Evolutionary conservation across 1,140 invertebrate genomes (phyloP).

Genomic region (Ips nitidus): DNA sequence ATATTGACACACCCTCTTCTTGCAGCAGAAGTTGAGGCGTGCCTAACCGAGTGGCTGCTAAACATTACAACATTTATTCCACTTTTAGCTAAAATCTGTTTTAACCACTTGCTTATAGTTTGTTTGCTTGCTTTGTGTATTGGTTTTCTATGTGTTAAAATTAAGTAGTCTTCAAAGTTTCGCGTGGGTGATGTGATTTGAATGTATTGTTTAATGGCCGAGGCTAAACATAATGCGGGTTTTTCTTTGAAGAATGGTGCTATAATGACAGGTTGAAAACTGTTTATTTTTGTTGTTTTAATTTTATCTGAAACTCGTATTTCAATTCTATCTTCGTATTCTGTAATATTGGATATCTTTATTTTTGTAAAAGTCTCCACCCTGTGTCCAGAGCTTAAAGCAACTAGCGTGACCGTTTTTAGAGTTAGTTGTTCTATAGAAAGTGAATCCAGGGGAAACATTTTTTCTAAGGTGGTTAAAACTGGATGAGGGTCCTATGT

Average conservation of each 20-base stretch:
- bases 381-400: background rate
- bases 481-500: background rate
- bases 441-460: background rate
- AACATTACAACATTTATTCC: constrained; percentile 39
- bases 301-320: background rate
- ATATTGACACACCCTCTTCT: constrained; percentile 25
- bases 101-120: constrained; percentile 43
- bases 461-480: background rate
- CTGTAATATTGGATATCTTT: background rate
- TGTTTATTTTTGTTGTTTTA: background rate
- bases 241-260: background rate
- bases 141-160: constrained; percentile 37
- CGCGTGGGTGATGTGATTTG: too few relatives aligned
- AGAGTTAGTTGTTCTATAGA: background rate
- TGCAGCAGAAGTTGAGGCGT: constrained; percentile 38
- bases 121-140: constrained; percentile 36
- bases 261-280: background rate
- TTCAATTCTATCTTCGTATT: background rate
- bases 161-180: too few relatives aligned
- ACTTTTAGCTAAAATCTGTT: constrained; percentile 28
- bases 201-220: too few relatives aligned
- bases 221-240: constrained; percentile 5
- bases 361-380: constrained; percentile 10
- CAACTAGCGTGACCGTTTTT: background rate
- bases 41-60: constrained; percentile 39